Percentiles rank a stretch among this genome's conserved stretches.
phyloP scores from a whole-genome alignment of 2,113 vertebrate species.

The Todiramphus chloris region DNA sequence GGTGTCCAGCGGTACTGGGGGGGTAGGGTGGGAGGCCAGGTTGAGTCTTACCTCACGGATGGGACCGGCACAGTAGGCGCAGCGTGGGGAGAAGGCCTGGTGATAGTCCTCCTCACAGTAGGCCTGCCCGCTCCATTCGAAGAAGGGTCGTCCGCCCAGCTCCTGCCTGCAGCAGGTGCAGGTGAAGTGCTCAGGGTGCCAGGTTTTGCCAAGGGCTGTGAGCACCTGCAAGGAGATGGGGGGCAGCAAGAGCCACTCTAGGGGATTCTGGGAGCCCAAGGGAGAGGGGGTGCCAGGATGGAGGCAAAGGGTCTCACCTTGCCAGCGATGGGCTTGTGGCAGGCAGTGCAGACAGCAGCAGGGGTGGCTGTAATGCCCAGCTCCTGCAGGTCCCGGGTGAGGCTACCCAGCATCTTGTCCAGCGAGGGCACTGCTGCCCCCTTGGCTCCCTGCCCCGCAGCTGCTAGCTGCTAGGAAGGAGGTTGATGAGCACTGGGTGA shows the following conservation, averaged over 20 bases:
- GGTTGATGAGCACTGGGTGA: neutral
- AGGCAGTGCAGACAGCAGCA: constrained; percentile 82
- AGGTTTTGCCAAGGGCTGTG: constrained; percentile 84
- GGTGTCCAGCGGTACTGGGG: fast-evolving
- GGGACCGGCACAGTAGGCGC: constrained; percentile 85
- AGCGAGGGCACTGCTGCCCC: constrained; percentile 39
- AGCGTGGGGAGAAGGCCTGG: constrained; percentile 82
- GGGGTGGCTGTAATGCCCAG: constrained; percentile 83
- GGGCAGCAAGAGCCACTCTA: fast-evolving
- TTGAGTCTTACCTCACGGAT: constrained; percentile 73
- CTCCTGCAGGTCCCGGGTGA: constrained; percentile 85
- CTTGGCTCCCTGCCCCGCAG: neutral
- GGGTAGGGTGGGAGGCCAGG: fast-evolving
- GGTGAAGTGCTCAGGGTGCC: constrained; percentile 91
- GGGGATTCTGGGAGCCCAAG: constrained; percentile 67
- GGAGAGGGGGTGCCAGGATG: fast-evolving
- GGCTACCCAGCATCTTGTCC: constrained; percentile 83
- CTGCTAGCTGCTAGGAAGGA: neutral
- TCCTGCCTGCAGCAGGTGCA: constrained; percentile 80
- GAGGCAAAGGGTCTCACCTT: constrained; percentile 67
- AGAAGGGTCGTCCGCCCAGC: constrained; percentile 80
- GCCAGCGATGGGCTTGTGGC: constrained; percentile 84
- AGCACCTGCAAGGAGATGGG: constrained; percentile 70
- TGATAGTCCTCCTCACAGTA: constrained; percentile 89
- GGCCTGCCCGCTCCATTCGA: constrained; percentile 79